phyloP scores from a whole-genome alignment of 92 coral and sea anemone genomes.

The Actinostola sp. region DNA sequence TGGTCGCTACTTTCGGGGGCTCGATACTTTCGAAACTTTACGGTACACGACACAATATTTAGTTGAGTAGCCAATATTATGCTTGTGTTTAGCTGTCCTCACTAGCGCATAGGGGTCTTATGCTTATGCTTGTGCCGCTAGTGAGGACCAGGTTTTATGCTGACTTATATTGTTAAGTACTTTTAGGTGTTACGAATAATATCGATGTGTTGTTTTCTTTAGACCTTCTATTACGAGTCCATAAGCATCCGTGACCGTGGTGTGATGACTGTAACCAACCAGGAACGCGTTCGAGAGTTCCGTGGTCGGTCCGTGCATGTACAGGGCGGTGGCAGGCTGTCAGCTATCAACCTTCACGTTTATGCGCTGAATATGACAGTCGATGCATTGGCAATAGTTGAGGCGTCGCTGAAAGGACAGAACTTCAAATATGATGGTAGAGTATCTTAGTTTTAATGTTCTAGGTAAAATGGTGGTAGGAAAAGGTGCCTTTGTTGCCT shows the following conservation, averaged over 20 bases:
- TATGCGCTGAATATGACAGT: conserved; percentile 54
- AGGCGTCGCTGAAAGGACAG: conserved; percentile 58
- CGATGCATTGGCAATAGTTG: conserved; percentile 62
- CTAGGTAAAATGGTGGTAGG: neutral
- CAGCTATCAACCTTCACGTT: conserved; percentile 64
- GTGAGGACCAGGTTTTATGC: neutral
- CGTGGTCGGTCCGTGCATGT: conserved; percentile 58
- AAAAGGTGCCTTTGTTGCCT: too few species aligned
- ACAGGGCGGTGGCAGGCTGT: conserved; percentile 62
- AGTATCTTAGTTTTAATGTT: too few species aligned
- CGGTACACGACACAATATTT: too few species aligned
- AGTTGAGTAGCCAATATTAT: neutral
- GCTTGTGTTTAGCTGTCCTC: neutral
- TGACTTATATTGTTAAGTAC: neutral
- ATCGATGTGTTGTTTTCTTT: neutral
- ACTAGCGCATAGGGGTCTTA: too few species aligned
- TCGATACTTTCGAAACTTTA: too few species aligned
- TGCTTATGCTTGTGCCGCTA: too few species aligned
- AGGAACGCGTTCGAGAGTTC: conserved; percentile 64
- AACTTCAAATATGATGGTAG: conserved; percentile 31
- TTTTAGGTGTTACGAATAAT: neutral
- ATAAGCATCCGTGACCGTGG: conserved; percentile 72
- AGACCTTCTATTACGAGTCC: conserved; percentile 46
- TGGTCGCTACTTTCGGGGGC: too few species aligned
- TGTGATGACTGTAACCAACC: conserved; percentile 60